Evolutionary conservation across 2,888 invertebrate genomes (phyloP), one percentile per base, ranked within the genome.

Genomic region (Parnassius mnemosyne): DNA sequence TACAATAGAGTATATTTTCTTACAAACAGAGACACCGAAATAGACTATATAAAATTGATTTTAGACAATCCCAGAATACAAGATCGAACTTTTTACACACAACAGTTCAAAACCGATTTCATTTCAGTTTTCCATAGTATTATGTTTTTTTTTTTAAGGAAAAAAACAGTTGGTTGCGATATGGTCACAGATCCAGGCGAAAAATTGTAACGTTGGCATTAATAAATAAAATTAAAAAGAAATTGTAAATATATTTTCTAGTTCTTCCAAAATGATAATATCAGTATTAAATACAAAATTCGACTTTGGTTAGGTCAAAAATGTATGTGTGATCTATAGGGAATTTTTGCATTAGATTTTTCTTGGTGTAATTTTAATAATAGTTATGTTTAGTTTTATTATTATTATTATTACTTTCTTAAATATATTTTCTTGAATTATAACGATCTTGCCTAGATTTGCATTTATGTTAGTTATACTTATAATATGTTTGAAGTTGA

Each of bases 231-330:
- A 72, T 69, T 76, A 77, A 78, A 78, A 75, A 73, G 77, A 79
- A 85, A 83, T 84, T 90, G 90, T 90, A 91, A 88, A 91, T 90
- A 88, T 87, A 87, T 85, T 89, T 88, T 89, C 85, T 89, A 89
- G 88, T 84, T 89, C 90, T 90, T 91, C 90, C 91, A 89, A 90
- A 91, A 89, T 72, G 76, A 87, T 60, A 52, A 58, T 88, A 89
- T 89, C 91, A 91, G 91, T 91, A 90, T 91, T 90, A 90, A 88
- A 89, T 89, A 89, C 90, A 87, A 90, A 91, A 90, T 90, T 90
- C 85, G 76, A 89, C 82, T 88, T 89, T 86, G 89, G 84, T 90
- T 89, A 90, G 89, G 84, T 89, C 89, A 87, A 90, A 90, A 91
- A 81, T 88, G 83, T 88, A 89, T 75, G 88, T 88, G 91, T 90